Conservation (phyloP, 2,888 invertebrate genomes). For the Ellobium chinense region DNA sequence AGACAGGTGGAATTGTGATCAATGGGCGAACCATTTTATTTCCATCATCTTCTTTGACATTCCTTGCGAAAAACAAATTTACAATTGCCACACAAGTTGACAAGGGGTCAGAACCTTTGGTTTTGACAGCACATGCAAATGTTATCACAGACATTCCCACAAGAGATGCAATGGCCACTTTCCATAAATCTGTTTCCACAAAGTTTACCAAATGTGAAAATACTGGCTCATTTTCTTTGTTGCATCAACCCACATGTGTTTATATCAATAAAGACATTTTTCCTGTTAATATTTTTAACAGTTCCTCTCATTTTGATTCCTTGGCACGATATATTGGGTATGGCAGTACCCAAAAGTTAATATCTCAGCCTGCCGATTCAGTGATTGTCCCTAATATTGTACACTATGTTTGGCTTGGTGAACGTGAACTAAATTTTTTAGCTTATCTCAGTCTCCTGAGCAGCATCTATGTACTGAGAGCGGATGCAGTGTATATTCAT, state of each 20-base stretch:
- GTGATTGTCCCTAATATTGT: constrained; percentile 68
- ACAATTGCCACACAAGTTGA: constrained; percentile 16
- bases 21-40: constrained; percentile 55
- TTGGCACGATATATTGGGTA: constrained; percentile 60
- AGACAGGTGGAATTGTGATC: constrained; percentile 63
- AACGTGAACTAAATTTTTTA: constrained; percentile 60
- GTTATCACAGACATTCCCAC: neutral
- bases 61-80: constrained; percentile 29
- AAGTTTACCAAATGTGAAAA: constrained; percentile 16
- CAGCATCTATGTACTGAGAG: constrained; percentile 61
- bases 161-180: neutral
- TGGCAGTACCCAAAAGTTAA: constrained; percentile 54
- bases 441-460: constrained; percentile 67
- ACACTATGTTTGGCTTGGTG: constrained; percentile 71
- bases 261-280: constrained; percentile 47
- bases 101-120: constrained; percentile 15
- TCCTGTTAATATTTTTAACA: constrained; percentile 59
- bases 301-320: constrained; percentile 56
- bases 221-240: neutral
- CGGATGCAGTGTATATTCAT: constrained; percentile 67
- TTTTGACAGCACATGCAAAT: constrained; percentile 19
- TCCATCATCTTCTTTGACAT: constrained; percentile 19
- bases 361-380: constrained; percentile 49
- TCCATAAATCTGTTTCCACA: neutral
- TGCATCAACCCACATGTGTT: constrained; percentile 32